Conservation (phyloP, 2,113 vertebrate species). For the Nothobranchius kuhntae region DNA sequence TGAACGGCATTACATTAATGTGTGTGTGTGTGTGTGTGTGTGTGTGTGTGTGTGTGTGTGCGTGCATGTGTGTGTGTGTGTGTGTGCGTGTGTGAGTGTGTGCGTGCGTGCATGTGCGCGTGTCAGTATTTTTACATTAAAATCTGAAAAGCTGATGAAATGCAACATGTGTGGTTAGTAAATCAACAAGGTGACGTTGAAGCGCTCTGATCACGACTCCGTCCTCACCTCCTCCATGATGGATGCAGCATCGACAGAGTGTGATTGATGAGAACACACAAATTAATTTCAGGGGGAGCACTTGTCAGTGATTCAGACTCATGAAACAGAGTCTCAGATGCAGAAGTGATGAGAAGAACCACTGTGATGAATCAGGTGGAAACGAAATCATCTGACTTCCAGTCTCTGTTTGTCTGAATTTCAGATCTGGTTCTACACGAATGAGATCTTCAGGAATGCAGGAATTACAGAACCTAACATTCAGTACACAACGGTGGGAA, state of each 20-base stretch:
- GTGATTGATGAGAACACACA: constrained; percentile 74
- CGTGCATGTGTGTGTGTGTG: too few relatives aligned
- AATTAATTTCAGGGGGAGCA: constrained; percentile 74
- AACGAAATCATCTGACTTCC: neutral
- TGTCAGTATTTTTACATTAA: neutral
- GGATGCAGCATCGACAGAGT: constrained; percentile 71
- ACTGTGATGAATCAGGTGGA: constrained; percentile 54
- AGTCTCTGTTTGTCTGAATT: constrained; percentile 33
- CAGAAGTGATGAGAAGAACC: constrained; percentile 59
- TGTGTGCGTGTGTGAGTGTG: neutral
- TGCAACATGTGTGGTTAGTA: constrained; percentile 51
- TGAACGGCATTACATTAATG: too few relatives aligned
- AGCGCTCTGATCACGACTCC: constrained; percentile 43
- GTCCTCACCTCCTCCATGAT: constrained; percentile 68
- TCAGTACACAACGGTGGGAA: constrained; percentile 88
- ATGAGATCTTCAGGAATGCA: constrained; percentile 84
- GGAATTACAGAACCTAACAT: constrained; percentile 81
- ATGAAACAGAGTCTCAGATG: constrained; percentile 63
- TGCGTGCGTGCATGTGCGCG: neutral
- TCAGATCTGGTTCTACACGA: constrained; percentile 96
- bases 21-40: too few relatives aligned
- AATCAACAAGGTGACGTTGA: constrained; percentile 69
- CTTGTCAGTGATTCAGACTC: constrained; percentile 65
- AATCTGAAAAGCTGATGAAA: constrained; percentile 48
- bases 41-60: too few relatives aligned